Percentiles rank a stretch among this genome's conserved stretches.
Evolutionary conservation across 2,797 vertebrate genomes (phyloP).

Genomic region (Sandelia bainsii): DNA sequence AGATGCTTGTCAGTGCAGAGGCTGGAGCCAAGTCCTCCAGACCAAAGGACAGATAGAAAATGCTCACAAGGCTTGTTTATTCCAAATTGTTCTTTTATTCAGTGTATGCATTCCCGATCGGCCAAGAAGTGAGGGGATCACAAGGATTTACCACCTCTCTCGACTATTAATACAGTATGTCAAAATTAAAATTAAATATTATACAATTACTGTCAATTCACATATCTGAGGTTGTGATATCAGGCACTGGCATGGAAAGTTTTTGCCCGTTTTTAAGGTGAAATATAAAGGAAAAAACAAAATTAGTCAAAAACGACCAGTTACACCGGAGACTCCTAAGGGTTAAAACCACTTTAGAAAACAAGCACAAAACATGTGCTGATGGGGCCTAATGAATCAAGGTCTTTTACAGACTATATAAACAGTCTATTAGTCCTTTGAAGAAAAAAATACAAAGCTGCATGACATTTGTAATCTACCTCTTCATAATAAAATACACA

Average conservation of each 20-base stretch:
- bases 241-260: no score
- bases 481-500: not conserved
- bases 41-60: not conserved
- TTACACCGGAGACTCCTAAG: no score
- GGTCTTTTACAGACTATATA: constrained; percentile 16
- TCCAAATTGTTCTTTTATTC: not conserved
- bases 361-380: not conserved
- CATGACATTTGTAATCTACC: not conserved
- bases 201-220: no score
- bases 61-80: not conserved
- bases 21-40: constrained; percentile 7
- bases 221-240: no score
- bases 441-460: constrained; percentile 11
- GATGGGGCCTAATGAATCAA: not conserved
- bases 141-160: no score
- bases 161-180: no score
- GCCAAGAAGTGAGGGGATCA: no score
- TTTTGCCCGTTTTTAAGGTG: no score
- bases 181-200: no score
- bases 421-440: not conserved
- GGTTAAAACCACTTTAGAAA: not conserved
- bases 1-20: not conserved
- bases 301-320: no score
- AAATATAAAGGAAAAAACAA: no score
- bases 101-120: no score